These are phyloP conservation scores for Yponomeuta evonymella DNA, from an alignment of 2,888 invertebrate species.

Conservation along the genomic window DNA sequence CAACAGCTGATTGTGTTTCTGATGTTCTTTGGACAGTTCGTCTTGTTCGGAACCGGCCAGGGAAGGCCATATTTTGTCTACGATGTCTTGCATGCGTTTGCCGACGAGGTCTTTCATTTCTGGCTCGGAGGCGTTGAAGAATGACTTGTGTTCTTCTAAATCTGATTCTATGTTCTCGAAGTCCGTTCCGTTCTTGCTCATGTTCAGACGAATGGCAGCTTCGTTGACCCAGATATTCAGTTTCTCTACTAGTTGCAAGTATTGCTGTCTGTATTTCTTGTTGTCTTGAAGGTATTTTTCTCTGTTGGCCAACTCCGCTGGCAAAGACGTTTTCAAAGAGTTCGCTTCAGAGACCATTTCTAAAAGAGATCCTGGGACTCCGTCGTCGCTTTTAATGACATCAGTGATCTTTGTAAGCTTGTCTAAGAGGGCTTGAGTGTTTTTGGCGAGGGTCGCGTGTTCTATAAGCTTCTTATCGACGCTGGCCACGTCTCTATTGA, in stretches of 20 bases:
- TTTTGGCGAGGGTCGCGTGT: constrained; percentile 81
- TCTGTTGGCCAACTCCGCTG: constrained; percentile 87
- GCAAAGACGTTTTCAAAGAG: constrained; percentile 84
- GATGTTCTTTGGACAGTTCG: constrained; percentile 87
- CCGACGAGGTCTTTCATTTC: constrained; percentile 87
- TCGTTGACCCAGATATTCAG: constrained; percentile 90
- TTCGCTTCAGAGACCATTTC: constrained; percentile 92
- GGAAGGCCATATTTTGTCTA: constrained; percentile 93
- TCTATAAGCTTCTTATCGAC: constrained; percentile 88
- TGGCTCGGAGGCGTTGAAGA: constrained; percentile 85
- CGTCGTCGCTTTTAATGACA: constrained; percentile 83
- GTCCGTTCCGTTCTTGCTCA: constrained; percentile 90
- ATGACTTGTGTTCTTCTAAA: constrained; percentile 90
- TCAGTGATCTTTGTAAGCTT: constrained; percentile 83
- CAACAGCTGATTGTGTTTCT: constrained; percentile 86
- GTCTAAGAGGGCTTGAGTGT: constrained; percentile 82
- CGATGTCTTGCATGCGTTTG: constrained; percentile 87
- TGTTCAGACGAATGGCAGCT: constrained; percentile 84
- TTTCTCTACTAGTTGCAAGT: constrained; percentile 84
- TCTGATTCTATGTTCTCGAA: constrained; percentile 89
- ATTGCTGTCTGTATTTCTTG: constrained; percentile 84
- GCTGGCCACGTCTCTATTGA: constrained; percentile 85
- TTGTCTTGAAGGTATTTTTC: constrained; percentile 87
- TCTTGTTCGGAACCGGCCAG: constrained; percentile 87
- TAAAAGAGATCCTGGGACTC: constrained; percentile 85